Conservation (phyloP, 92 coral and sea anemone genomes). For the Porites lobata region DNA sequence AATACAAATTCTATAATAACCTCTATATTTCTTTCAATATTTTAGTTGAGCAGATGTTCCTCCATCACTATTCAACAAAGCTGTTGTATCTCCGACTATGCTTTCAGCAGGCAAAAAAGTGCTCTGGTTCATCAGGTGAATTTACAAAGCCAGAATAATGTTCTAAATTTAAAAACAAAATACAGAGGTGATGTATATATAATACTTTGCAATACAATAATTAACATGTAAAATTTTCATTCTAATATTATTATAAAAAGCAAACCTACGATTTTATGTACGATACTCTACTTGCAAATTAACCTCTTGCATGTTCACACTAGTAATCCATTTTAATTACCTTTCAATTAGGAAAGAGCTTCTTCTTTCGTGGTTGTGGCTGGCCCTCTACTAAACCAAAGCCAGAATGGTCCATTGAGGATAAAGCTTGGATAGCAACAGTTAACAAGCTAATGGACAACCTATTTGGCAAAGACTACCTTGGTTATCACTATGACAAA, state of each 20-base stretch:
- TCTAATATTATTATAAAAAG: too few relatives aligned
- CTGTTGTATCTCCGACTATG: constrained; percentile 37
- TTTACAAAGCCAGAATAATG: too few relatives aligned
- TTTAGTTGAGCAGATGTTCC: constrained; percentile 55
- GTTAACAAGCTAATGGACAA: constrained; percentile 26
- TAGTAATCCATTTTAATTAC: too few relatives aligned
- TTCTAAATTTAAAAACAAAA: too few relatives aligned
- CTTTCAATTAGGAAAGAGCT: constrained; percentile 8
- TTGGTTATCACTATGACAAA: constrained; percentile 7
- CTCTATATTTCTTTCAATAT: neutral
- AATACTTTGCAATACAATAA: neutral
- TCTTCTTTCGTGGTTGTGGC: constrained; percentile 54
- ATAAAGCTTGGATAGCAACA: constrained; percentile 30
- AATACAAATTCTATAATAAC: too few relatives aligned
- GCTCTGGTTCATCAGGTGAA: constrained; percentile 15
- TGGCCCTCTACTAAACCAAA: constrained; percentile 17
- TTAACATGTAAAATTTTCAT: too few relatives aligned
- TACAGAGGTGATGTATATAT: neutral
- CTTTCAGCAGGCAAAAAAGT: constrained; percentile 39
- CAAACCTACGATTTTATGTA: too few relatives aligned
- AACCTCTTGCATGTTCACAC: too few relatives aligned
- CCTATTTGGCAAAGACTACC: constrained; percentile 48
- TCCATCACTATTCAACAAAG: constrained; percentile 56
- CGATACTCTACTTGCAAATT: too few relatives aligned
- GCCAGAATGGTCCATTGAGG: constrained; percentile 33